A percentile compares a stretch with the other conserved stretches of the same genome.
These are phyloP conservation scores for Forpus xanthops DNA, from an alignment of 2,797 vertebrate species.

Conservation along the genomic window DNA sequence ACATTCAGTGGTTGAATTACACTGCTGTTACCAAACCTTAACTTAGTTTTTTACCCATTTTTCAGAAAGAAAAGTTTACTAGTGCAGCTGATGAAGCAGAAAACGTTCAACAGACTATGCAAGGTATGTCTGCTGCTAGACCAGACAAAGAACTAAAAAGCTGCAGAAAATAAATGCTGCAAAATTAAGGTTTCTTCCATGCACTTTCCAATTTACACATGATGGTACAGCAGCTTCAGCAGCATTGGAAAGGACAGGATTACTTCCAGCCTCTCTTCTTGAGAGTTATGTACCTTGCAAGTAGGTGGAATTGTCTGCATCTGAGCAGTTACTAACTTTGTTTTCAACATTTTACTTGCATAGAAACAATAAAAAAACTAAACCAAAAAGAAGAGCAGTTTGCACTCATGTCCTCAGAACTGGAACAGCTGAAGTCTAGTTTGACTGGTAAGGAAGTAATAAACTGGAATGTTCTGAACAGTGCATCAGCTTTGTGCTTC, in stretches of 20 bases:
- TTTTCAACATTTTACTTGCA: conserved; percentile 41
- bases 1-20: not conserved
- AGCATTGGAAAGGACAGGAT: not conserved
- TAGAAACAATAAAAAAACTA: conserved; percentile 87
- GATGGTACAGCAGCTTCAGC: not conserved
- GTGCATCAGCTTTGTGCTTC: not conserved
- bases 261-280: not conserved
- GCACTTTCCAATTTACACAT: not conserved
- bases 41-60: not conserved
- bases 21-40: not conserved
- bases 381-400: conserved; percentile 86
- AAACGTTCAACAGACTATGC: conserved; percentile 82
- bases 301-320: not conserved
- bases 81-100: conserved; percentile 81
- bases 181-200: not conserved
- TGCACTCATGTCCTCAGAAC: conserved; percentile 79
- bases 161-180: not conserved
- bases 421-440: conserved; percentile 83
- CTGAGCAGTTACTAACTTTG: not conserved
- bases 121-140: conserved; percentile 81
- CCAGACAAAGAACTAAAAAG: not conserved
- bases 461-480: not conserved
- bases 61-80: conserved; percentile 86
- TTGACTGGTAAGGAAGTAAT: conserved; percentile 79
- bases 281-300: not conserved